These are phyloP conservation scores for Lithophane ornitopus DNA, from an alignment of 2,888 invertebrate genomes.

Conservation along the genomic window DNA sequence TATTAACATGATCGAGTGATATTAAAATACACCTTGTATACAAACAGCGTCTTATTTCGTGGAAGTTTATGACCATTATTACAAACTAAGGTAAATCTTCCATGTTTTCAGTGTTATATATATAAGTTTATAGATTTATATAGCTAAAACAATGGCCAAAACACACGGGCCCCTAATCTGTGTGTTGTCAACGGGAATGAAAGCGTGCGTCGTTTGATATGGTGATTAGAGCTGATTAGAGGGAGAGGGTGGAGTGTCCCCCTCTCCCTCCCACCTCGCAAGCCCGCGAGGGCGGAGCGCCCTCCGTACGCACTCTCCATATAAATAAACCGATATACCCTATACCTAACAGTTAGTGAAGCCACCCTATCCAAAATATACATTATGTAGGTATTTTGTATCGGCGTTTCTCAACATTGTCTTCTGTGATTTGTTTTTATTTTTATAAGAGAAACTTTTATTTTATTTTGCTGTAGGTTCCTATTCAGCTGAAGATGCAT, in stretches of 20 bases:
- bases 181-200: constrained; percentile 89
- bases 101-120: constrained; percentile 28
- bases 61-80: background rate
- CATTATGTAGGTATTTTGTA: constrained; percentile 69
- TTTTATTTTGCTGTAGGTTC: background rate
- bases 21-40: background rate
- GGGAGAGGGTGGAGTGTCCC: constrained; percentile 75
- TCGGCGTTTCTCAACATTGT: constrained; percentile 69
- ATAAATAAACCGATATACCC: constrained; percentile 89
- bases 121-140: constrained; percentile 47
- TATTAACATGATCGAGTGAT: background rate
- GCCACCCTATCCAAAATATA: constrained; percentile 76
- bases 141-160: constrained; percentile 70
- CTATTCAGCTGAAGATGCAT: background rate
- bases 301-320: constrained; percentile 87
- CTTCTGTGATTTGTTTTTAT: constrained; percentile 53
- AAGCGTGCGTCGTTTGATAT: constrained; percentile 90
- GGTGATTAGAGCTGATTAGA: constrained; percentile 91
- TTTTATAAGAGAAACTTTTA: background rate
- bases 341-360: constrained; percentile 77
- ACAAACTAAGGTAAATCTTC: constrained; percentile 3
- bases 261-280: constrained; percentile 51
- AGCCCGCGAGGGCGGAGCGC: constrained; percentile 73
- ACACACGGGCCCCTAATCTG: constrained; percentile 82
- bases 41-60: background rate